A percentile compares a stretch with the other conserved stretches of the same genome.
phyloP scores from a whole-genome alignment of 2,888 invertebrate species.

The Cetonia aurata region DNA sequence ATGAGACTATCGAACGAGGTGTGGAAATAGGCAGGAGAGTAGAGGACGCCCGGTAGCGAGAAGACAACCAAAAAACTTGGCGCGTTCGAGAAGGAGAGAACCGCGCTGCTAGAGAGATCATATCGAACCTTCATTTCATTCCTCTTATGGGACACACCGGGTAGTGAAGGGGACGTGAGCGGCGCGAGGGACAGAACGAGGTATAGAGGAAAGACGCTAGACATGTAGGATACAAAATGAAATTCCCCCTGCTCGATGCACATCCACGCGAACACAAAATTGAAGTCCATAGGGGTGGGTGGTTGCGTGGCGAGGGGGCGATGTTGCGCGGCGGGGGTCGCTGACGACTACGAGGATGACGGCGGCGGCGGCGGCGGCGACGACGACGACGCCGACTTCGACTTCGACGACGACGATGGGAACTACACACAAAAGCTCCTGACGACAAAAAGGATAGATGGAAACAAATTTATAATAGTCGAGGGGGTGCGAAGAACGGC shows the following conservation, averaged over 20 bases:
- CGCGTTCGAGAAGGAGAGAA: constrained; percentile 33
- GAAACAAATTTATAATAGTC: constrained; percentile 63
- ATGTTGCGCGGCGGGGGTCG: constrained; percentile 25
- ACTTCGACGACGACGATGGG: constrained; percentile 47
- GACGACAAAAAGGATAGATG: constrained; percentile 61
- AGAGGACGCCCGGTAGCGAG: constrained; percentile 20
- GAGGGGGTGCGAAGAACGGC: constrained; percentile 38
- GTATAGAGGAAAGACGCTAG: constrained; percentile 51
- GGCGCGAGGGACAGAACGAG: constrained; percentile 50
- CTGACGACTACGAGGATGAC: constrained; percentile 25
- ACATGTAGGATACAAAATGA: constrained; percentile 65
- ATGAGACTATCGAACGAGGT: constrained; percentile 50
- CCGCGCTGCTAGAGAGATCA: constrained; percentile 54
- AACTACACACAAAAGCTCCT: constrained; percentile 52
- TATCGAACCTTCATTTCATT: constrained; percentile 63
- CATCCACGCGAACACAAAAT: constrained; percentile 62
- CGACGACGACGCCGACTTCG: constrained; percentile 33
- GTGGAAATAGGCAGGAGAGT: constrained; percentile 51
- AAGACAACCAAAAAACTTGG: constrained; percentile 50
- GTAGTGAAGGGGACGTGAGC: constrained; percentile 45
- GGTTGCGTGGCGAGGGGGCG: constrained; percentile 45
- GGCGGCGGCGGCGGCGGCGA: constrained; percentile 20
- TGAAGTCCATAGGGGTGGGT: constrained; percentile 61
- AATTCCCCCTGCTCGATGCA: constrained; percentile 62
- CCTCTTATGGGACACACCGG: constrained; percentile 59